Base-by-base conservation (phyloP, 2,797 vertebrate genomes). In the Phoxinus dragarum region DNA sequence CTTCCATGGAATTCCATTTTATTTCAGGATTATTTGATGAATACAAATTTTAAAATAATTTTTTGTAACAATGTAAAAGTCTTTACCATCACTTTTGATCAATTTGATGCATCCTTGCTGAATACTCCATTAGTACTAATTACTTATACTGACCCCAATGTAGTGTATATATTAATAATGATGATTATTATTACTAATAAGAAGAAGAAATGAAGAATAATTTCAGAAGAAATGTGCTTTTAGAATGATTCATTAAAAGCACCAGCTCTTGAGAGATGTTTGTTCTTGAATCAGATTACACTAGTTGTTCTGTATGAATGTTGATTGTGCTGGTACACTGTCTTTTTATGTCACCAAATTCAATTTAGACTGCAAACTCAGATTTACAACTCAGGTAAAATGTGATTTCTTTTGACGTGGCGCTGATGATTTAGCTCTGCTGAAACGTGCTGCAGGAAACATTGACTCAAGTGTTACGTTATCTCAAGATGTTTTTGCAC, bases 211-310 rank as follows among this genome's bases (percentile, higher is more conserved):
- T 27, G 27, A 27, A 27, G 27, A 27, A 27, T 27, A 27, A 27
- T 27, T 67, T 34, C 14, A 19, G 27, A 8, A 67, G 17, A 49
- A 61, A 6, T 27, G 54, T 49, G 40, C 2, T 40, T 16, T 76
- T 36, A 54, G 73, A 76, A 56, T 38, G 34, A n/a, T 56, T 61
- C 7, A 42, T 23, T 56, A 76, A 76, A 76, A 76, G 52, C 74
- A 56, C 3, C 21, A 59, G 49, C 74, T 19, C 27, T 34, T 36
- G 4, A 5, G 31, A 77, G 31, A 23, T 3, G 23, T 56, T 23
- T 67, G 27, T 47, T 44, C n/a, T 42, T 42, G 21, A 17, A 61
- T 42, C 14, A 42, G 14, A 61, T 78, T 78, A 6, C 7, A 19
- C 12, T 23, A 8, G 14, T 44, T 61, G 23, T 61, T 78, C 23